Evolutionary conservation across 1,140 invertebrate species (phyloP).

Genomic region (Mylabris phalerata): DNA sequence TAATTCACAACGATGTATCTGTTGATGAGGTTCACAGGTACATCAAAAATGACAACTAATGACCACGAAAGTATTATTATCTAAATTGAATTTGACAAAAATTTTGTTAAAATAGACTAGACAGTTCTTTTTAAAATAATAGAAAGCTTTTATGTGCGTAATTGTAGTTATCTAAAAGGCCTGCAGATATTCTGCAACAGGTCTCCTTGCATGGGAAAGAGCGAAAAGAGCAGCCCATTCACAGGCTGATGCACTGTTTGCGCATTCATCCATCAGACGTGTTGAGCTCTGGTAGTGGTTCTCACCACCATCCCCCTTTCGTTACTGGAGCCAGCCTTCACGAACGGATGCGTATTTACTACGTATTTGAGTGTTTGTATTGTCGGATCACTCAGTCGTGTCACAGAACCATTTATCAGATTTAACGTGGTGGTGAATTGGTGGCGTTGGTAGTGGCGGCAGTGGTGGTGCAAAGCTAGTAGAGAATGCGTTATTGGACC

Average conservation of each 20-base stretch:
- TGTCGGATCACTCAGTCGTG: constrained; percentile 41
- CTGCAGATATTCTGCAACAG: constrained; percentile 20
- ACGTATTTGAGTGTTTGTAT: constrained; percentile 43
- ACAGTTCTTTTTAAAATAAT: no score
- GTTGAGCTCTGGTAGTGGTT: no score
- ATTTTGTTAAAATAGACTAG: no score
- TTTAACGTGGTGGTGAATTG: constrained; percentile 22
- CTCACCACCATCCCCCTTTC: constrained; percentile 4
- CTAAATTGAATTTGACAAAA: no score
- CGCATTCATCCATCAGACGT: constrained; percentile 40
- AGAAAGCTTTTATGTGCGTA: no score
- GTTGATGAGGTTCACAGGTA: no score
- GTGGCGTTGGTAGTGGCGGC: no score
- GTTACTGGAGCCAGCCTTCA: constrained; percentile 18
- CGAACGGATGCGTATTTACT: constrained; percentile 41
- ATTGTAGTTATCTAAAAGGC: no score
- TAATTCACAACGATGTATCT: constrained; percentile 20
- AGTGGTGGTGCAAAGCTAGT: neutral
- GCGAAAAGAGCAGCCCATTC: constrained; percentile 13
- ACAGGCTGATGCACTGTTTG: constrained; percentile 40
- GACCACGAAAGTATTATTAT: no score
- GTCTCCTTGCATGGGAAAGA: constrained; percentile 17
- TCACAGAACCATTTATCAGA: constrained; percentile 42
- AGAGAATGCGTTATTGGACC: neutral
- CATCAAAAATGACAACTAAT: no score